Conservation (phyloP, 2,113 vertebrate species). For the Caranx ignobilis region DNA sequence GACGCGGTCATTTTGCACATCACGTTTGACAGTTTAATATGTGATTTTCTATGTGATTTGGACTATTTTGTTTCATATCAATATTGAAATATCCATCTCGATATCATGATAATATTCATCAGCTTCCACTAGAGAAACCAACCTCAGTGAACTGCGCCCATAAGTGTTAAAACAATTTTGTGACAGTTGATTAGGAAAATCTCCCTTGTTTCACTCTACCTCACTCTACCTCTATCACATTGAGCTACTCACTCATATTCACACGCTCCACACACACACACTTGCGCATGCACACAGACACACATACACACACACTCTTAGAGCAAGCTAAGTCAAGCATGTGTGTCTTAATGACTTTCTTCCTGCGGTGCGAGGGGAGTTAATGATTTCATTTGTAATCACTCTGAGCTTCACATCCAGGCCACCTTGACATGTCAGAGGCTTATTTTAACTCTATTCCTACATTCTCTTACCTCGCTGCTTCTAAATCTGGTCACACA, state of each 20-base stretch:
- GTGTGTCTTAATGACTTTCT: conserved; percentile 69
- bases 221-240: conserved; percentile 5
- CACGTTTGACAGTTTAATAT: not conserved
- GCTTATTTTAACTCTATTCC: conserved; percentile 59
- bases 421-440: conserved; percentile 69
- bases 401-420: conserved; percentile 67
- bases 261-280: conserved; percentile 5
- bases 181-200: conserved; percentile 27
- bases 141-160: not conserved
- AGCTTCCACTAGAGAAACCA: not conserved
- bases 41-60: not conserved
- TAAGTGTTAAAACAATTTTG: not conserved
- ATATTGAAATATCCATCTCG: not conserved
- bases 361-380: conserved; percentile 61
- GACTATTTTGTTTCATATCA: not conserved
- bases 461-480: conserved; percentile 14
- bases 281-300: conserved; percentile 15
- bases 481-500: conserved; percentile 27
- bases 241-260: conserved; percentile 8
- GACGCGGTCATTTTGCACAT: not conserved
- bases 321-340: conserved; percentile 41
- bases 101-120: not conserved
- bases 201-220: not conserved
- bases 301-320: conserved; percentile 12
- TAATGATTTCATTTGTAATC: conserved; percentile 77